Evolutionary conservation across 2,888 invertebrate species (phyloP), one percentile per base, ranked within the genome.

Genomic region (Penaeus monodon): DNA sequence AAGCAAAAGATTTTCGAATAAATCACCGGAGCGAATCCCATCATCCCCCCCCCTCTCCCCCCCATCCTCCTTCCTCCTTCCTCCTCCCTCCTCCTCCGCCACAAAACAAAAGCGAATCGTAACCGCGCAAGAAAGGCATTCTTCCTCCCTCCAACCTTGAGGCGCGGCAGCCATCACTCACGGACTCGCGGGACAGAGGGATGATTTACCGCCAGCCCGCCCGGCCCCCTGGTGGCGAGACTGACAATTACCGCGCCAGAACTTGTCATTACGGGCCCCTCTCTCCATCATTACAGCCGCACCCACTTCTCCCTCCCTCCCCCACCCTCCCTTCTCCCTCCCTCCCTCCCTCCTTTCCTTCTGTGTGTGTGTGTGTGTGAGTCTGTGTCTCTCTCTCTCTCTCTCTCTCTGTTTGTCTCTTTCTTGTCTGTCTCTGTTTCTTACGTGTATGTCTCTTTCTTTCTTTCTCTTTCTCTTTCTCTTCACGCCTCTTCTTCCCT

Each of bases 221-320:
- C 85, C 85, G 80, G 79, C 85, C 85, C 85, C 85, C 80, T 80
- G 74, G 80, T 80, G 85, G 80, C 85, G 49, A 85, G 85, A 74
- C 85, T 64, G 73, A 81, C 80, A 85, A 85, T 85, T 85, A 85
- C 85, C 80, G 74, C 85, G 85, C 85, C 85, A 80, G 80, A 85
- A 85, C 85, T 80, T 85, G 85, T 81, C 80, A 85, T 85, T 85
- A 85, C 80, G 27, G 33, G 27, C 44, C 64, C 78, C 85, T 79
- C 73, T 79, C 85, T 70, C 79, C 79, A 49, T 70, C 79, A 85
- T 85, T 85, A 85, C 73, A 33, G 80, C 74, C 68, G 49, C 49
- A 49, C 49, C 49, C 49, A 49, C 49, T 49, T 63, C 78, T 27
- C 66, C 68, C 68, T 29, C 44, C 44, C 49, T 8, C 66, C 68